Evolutionary conservation across 2,888 invertebrate genomes (phyloP), one percentile per base, ranked within the genome.

Genomic region (Hedychridium roseum): DNA sequence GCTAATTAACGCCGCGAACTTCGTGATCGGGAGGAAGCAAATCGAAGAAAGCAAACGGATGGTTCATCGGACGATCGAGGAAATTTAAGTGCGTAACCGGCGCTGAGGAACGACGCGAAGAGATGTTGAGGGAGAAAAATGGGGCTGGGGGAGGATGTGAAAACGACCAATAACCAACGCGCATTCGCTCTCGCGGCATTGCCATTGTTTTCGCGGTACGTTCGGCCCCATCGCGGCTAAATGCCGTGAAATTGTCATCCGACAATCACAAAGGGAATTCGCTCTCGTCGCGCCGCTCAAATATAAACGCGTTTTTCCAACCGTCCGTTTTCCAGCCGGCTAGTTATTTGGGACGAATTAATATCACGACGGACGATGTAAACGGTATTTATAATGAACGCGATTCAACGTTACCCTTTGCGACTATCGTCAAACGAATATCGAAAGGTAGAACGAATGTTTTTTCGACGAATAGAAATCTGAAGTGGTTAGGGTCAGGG

Each of bases 201-300:
- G 60, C 62, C 64, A 68, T 70, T 70, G 70, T 70, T 68, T n/a
- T 60, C 62, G 66, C 63, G 63, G 63, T 66, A 63, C 57, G 44
- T 60, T 66, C 66, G 61, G 66, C 57, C 64, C 64, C 67, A 61
- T 64, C 70, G 70, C 71, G 65, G 51, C 69, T 76, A 76, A 75
- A 77, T 71, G 72, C 75, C 73, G 71, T 74, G 71, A 78, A 77
- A 77, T 76, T 76, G 76, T 76, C 76, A 72, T 76, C 65, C 67
- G 62, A 65, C 68, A 68, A 69, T 70, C 71, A 75, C 74, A 75
- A 75, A 74, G 72, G 64, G 70, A 74, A 73, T 71, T 71, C 70
- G 64, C 71, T 68, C 64, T 66, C 59, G 58, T 43, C 38, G 26
- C n/a, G n/a, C n/a, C n/a, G n/a, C n/a, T n/a, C n/a, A n/a, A n/a